phyloP scores from a whole-genome alignment of 1,140 invertebrate genomes.

The Ooceraea biroi region DNA sequence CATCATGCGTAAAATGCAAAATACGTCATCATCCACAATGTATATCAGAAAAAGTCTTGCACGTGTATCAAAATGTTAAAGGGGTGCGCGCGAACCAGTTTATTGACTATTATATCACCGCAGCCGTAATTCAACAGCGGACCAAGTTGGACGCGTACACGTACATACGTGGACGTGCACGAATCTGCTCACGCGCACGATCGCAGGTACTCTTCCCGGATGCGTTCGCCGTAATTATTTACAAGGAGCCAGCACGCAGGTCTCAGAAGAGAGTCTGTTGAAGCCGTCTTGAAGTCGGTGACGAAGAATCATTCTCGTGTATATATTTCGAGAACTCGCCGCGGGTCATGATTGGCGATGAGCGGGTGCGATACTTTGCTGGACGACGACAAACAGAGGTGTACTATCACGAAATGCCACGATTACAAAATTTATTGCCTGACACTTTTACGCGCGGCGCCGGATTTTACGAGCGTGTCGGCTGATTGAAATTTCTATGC shows the following conservation, averaged over 20 bases:
- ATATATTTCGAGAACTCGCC: conserved; percentile 53
- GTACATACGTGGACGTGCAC: conserved; percentile 13
- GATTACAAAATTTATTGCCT: conserved; percentile 52
- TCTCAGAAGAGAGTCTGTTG: conserved; percentile 48
- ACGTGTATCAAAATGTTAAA: conserved; percentile 39
- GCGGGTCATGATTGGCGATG: conserved; percentile 23
- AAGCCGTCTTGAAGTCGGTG: neutral
- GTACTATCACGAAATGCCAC: conserved; percentile 18
- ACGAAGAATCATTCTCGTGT: conserved; percentile 48
- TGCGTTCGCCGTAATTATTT: conserved; percentile 70
- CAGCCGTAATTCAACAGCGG: conserved; percentile 66
- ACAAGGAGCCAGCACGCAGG: conserved; percentile 63
- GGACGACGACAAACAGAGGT: conserved; percentile 13
- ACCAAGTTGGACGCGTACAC: conserved; percentile 28
- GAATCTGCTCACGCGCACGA: conserved; percentile 29
- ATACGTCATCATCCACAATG: neutral
- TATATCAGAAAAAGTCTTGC: conserved; percentile 20
- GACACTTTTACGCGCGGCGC: conserved; percentile 26
- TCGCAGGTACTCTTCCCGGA: conserved; percentile 62
- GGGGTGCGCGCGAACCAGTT: conserved; percentile 67
- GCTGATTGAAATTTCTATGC: conserved; percentile 28
- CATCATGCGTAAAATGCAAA: neutral
- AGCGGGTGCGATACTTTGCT: conserved; percentile 17
- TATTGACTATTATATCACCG: conserved; percentile 72
- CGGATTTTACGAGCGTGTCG: conserved; percentile 44